Base-by-base conservation (phyloP, 2,797 vertebrate species). In the Gastrophryne carolinensis region DNA sequence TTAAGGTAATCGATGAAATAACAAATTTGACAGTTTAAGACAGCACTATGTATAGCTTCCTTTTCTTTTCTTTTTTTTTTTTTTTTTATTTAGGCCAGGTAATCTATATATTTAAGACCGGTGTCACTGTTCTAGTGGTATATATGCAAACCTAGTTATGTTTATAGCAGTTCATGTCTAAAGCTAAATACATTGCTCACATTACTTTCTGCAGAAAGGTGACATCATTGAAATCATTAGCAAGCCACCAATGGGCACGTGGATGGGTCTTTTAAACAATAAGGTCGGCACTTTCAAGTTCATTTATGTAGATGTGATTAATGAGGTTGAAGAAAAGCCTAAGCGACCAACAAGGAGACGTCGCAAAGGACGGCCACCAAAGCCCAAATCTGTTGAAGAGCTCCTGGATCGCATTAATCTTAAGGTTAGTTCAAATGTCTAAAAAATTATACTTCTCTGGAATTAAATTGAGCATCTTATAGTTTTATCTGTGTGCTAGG, bases 251-350 rank as follows among this genome's bases (percentile, higher is more conserved):
- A 99, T 99, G 95, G 98, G 98, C 10, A 99, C 97, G 0, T 99
- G 98, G 98, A 99, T 99, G 97, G 98, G 98, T 17, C 89, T 99
- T 58, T 80, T 99, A 77, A 98, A 98, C 89, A 98, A 99, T 89
- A 99, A 99, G 83, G 97, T 99, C 15, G 98, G 98, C 72, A 99
- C 97, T 1, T 99, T 99, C 89, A 99, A 99, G 84, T 99, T 99
- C 86, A 98, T 99, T 85, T 99, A 99, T 0, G 96, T 99, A 89
- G 97, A 99, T 0, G 96, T 99, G 69, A 86, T 99, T 75, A 94
- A 81, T 1, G 96, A 98, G 67, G 95, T 98, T 44, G 95, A 95
- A 75, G 95, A 98, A 86, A 98, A 98, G 83, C 96, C 97, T 0
- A 98, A 96, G 79, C 90, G 96, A 34, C 93, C 96, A 0, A 89